Evolutionary conservation across 2,797 vertebrate species (phyloP), one percentile per base, ranked within the genome.

Genomic region (Avahi laniger): DNA sequence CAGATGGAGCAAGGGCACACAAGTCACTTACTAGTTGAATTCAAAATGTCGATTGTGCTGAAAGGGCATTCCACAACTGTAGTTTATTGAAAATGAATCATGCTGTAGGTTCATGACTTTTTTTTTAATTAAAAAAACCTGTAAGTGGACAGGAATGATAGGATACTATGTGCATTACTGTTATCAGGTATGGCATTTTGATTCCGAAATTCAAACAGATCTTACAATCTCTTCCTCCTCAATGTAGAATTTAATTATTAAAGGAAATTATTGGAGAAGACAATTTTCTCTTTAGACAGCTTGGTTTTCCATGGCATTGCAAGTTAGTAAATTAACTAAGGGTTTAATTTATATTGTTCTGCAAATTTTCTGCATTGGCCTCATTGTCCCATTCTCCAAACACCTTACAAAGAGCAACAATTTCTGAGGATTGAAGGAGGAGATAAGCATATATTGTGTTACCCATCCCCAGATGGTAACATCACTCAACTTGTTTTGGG

Each of bases 251-350:
- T 87, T 72, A 87, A 86, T 70, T 59, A 75, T 65, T 92, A 91
- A 67, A 76, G 14, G 22, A 93, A 83, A 79, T 65, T 94, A 82
- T n/a, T 82, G 17, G 24, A 78, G 30, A 41, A 82, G 89, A 50
- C 28, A 95, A 84, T 18, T 75, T 93, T 79, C 69, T 92, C 20
- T 92, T 89, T 43, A 67, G 30, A 73, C 22, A 73, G 15, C 15
- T 78, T n/a, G 35, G 48, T 38, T 48, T 95, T 76, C 65, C 4
- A 72, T 70, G 33, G 30, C 73, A 14, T 80, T 87, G 17, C 54
- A 95, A 92, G 76, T 48, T 75, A 87, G 59, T 84, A 35, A 85
- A 83, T 84, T 67, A 95, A 8, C 61, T 78, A 83, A 90, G 30
- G 14, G 11, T 4, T 94, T 94, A 48, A 76, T 88, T 72, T 24